Base-by-base conservation (phyloP, 2,888 invertebrate species). In the Argyresthia goedartella region DNA sequence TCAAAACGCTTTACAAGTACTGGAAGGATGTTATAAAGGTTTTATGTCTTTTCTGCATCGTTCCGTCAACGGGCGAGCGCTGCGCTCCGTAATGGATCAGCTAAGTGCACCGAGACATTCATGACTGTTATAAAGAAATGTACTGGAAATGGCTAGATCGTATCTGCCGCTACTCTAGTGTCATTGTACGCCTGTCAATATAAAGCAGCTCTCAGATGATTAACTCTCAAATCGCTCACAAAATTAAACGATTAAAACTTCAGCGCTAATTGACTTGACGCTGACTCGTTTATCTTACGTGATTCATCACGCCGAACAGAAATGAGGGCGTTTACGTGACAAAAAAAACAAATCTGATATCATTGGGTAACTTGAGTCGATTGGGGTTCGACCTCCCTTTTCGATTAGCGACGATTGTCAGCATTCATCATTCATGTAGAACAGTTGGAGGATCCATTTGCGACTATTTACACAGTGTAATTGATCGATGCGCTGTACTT, bases 21-120 rank as follows among this genome's bases (percentile, higher is more conserved):
- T 84, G 81, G 81, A 81, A 82, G 84, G 84, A 84, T 82, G 82
- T 84, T 81, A 81, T 86, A 85, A 85, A 82, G 81, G 76, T 85
- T 86, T 85, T 82, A 85, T 74, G 81, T 48, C 14, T 48, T 42
- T 52, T 48, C 45, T 46, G 79, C 76, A 79, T 73, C 79, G 78
- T 81, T 81, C 76, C 79, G 77, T 81, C 81, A 81, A 54, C 50
- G 54, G 54, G 77, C 71, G 71, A 71, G 73, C 74, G 76, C 68
- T 85, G 82, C 85, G 81, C 71, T 73, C 69, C 78, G 77, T 86
- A 86, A 86, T 86, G 85, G 82, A 81, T 76, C 79, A 76, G 71
- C 81, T 86, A 84, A 86, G 85, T 86, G 85, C 85, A 84, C 76
- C 76, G 69, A 71, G 76, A 82, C 82, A 84, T 85, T 85, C 79